Conservation (phyloP, 2,888 invertebrate species). For the Anagyrus pseudococci region DNA sequence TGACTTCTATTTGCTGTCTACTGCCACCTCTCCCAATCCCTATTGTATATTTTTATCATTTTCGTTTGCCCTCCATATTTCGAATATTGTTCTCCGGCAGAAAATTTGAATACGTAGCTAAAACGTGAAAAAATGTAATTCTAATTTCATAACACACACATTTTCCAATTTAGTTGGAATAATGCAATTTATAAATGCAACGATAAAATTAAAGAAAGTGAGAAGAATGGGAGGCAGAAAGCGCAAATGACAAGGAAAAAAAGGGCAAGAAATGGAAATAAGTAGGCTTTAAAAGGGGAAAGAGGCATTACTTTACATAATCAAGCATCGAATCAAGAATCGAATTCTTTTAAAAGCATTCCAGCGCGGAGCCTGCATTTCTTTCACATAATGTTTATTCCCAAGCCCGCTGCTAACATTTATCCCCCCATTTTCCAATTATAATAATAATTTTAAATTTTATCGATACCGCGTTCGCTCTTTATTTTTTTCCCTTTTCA, state of each 20-base stretch:
- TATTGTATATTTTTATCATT: not conserved
- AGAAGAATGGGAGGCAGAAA: not conserved
- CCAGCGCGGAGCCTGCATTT: too few relatives aligned
- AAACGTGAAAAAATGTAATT: too few relatives aligned
- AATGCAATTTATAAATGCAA: not conserved
- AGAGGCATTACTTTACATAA: slow-evolving; percentile 50
- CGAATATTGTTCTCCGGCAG: too few relatives aligned
- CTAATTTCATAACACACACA: too few relatives aligned
- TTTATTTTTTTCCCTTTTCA: too few relatives aligned
- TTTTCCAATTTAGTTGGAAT: too few relatives aligned
- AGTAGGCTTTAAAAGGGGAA: not conserved
- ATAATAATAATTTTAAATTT: too few relatives aligned
- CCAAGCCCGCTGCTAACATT: too few relatives aligned
- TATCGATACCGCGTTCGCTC: too few relatives aligned
- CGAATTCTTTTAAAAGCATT: slow-evolving; percentile 45
- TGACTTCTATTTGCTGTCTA: not conserved
- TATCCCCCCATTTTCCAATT: too few relatives aligned
- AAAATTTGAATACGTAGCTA: too few relatives aligned
- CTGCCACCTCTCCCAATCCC: not conserved
- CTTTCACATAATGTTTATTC: too few relatives aligned
- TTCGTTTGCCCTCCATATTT: not conserved
- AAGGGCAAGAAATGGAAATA: not conserved
- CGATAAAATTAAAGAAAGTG: slow-evolving; percentile 8
- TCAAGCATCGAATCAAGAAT: slow-evolving; percentile 60
- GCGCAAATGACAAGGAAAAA: not conserved